Evolutionary conservation across 2,797 vertebrate species (phyloP), one percentile per base, ranked within the genome.

Genomic region (Anomalospiza imberbis): DNA sequence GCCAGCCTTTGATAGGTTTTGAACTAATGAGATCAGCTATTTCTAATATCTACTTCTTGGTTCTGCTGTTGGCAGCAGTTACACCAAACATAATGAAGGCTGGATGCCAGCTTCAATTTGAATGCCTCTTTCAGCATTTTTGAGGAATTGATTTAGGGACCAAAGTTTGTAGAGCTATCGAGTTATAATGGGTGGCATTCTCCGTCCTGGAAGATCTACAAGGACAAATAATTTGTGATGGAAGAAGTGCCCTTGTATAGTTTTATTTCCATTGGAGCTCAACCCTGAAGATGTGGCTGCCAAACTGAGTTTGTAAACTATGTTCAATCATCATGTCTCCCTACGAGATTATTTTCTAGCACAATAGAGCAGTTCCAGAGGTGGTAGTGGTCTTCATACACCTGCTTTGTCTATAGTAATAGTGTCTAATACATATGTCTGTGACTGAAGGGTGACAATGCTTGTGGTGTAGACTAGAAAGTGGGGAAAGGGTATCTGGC

Each of bases 11-110:
- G 36, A n/a, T 90, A 86, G n/a, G 36, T 92, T 94, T 90, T 91
- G 45, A 91, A 50, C 40, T 81, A 94, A 89, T 94, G 68, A 91
- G 83, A 81, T 95, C 86, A 95, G 63, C 42, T 87, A 87, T 76
- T 92, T 95, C 83, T 90, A 81, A 42, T 93, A 94, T 80, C 79
- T 94, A 14, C 36, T 90, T 62, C 73, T 93, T 93, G 85, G 76
- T 93, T 93, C 54, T 91, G 60, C 62, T 95, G 29, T 93, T 94
- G 88, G 89, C 79, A 90, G 85, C 70, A 85, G 57, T 62, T 77
- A 25, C 34, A 80, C 65, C 42, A 2, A 65, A 70, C 34, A 70
- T 91, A 85, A 89, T 76, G 89, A 91, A 81, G 91, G 73, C 76
- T 84, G 36, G 40, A n/a, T 93, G 85, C 89, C 82, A 86, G 45